Evolutionary conservation across 2,113 vertebrate genomes (phyloP).

Genomic region (Notothenia rossii): DNA sequence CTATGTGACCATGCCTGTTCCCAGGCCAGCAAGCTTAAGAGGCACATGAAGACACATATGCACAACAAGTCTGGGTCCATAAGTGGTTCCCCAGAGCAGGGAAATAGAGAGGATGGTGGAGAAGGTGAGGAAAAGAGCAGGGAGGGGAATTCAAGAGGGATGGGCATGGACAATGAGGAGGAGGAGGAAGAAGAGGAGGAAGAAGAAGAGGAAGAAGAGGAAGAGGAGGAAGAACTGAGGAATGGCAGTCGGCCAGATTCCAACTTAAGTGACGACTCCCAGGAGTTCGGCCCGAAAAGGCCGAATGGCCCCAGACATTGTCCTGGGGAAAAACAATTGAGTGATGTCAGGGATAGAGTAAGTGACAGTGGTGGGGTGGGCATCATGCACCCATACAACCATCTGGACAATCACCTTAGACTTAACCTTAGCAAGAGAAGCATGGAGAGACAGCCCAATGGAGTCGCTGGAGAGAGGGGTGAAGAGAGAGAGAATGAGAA

Average conservation of each 20-base stretch:
- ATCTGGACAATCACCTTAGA: constrained; percentile 96
- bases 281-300: constrained; percentile 89
- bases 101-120: constrained; percentile 89
- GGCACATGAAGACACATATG: constrained; percentile 99
- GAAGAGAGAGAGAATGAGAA: constrained; percentile 85
- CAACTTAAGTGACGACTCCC: constrained; percentile 95
- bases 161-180: constrained; percentile 91
- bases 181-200: constrained; percentile 93
- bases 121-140: constrained; percentile 89
- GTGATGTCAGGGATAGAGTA: constrained; percentile 85
- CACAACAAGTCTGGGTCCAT: constrained; percentile 97
- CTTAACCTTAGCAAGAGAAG: constrained; percentile 89
- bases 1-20: constrained; percentile 99
- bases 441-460: constrained; percentile 88
- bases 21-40: constrained; percentile 99
- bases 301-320: constrained; percentile 91
- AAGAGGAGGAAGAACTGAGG: constrained; percentile 94
- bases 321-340: constrained; percentile 88
- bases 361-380: constrained; percentile 90
- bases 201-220: constrained; percentile 91
- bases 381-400: constrained; percentile 92
- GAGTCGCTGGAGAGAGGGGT: constrained; percentile 83
- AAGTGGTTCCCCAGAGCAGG: constrained; percentile 94
- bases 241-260: constrained; percentile 96
- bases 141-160: constrained; percentile 88